Evolutionary conservation across 2,888 invertebrate species (phyloP).

Genomic region (Chirona hameri): DNA sequence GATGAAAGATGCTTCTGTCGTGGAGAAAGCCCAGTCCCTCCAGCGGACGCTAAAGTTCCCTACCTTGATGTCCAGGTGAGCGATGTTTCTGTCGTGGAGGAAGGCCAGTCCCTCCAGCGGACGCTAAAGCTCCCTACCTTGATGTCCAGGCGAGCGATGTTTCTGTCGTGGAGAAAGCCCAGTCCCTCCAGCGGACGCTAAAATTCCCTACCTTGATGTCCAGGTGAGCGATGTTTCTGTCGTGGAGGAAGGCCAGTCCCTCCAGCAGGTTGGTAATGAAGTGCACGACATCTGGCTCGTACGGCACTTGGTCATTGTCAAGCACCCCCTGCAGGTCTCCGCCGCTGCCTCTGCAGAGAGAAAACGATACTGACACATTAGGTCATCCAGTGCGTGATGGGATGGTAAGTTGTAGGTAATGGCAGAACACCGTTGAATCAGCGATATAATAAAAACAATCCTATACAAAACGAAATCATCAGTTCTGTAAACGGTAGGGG

Average conservation of each 20-base stretch:
- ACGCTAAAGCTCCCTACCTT: slow-evolving; percentile 48
- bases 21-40: too few relatives aligned
- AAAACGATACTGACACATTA: too few relatives aligned
- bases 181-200: too few relatives aligned
- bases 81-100: slow-evolving; percentile 53
- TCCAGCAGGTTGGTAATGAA: slow-evolving; percentile 58
- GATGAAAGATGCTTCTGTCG: slow-evolving; percentile 58
- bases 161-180: slow-evolving; percentile 46
- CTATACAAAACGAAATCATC: too few relatives aligned
- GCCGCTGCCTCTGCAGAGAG: slow-evolving; percentile 69
- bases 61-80: slow-evolving; percentile 61
- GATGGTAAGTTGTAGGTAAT: too few relatives aligned
- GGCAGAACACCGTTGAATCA: too few relatives aligned
- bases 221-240: slow-evolving; percentile 59
- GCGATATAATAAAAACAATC: too few relatives aligned
- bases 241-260: slow-evolving; percentile 58
- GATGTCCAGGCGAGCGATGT: slow-evolving; percentile 61
- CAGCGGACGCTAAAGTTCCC: too few relatives aligned
- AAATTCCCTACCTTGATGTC: slow-evolving; percentile 54
- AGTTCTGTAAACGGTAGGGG: too few relatives aligned
- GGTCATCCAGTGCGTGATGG: too few relatives aligned
- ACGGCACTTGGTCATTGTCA: slow-evolving; percentile 71
- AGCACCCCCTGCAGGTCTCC: slow-evolving; percentile 91
- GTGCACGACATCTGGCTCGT: slow-evolving; percentile 54
- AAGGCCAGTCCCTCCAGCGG: too few relatives aligned